Conservation (phyloP, 2,888 invertebrate genomes). For the Ramazzottius varieornatus region DNA sequence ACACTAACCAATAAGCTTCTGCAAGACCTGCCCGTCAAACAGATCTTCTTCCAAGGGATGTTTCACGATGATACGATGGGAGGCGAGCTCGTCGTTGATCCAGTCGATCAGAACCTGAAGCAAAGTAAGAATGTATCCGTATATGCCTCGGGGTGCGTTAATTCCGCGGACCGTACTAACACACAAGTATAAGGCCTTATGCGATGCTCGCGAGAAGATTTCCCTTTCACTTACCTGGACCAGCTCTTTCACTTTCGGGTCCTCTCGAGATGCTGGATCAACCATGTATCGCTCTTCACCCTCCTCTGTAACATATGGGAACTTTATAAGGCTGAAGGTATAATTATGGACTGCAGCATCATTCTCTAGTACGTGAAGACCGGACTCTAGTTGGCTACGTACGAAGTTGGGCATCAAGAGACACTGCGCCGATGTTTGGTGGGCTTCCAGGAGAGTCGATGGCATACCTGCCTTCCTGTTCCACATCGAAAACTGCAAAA, state of each 20-base stretch:
- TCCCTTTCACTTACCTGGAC: conserved; percentile 29
- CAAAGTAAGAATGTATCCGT: conserved; percentile 10
- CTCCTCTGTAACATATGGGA: conserved; percentile 39
- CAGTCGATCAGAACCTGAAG: conserved; percentile 57
- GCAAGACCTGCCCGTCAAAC: conserved; percentile 75
- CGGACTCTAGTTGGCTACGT: neutral
- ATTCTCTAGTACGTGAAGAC: neutral
- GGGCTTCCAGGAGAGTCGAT: conserved; percentile 75
- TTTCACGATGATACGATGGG: conserved; percentile 84
- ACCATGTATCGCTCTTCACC: conserved; percentile 90
- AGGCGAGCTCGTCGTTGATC: conserved; percentile 91
- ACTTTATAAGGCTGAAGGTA: neutral
- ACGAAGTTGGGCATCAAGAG: neutral
- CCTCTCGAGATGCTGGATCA: conserved; percentile 57
- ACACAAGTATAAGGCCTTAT: neutral
- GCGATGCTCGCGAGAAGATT: neutral
- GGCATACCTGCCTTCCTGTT: conserved; percentile 79
- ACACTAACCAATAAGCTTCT: conserved; percentile 33
- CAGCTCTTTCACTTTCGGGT: conserved; percentile 56
- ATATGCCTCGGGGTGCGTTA: neutral
- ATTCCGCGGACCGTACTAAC: neutral
- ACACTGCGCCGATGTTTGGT: neutral
- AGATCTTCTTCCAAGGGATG: conserved; percentile 69
- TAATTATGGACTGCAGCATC: no score
- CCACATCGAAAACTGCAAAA: conserved; percentile 58